Evolutionary conservation across 2,113 vertebrate genomes (phyloP).

Genomic region (Hemibagrus wyckioides): DNA sequence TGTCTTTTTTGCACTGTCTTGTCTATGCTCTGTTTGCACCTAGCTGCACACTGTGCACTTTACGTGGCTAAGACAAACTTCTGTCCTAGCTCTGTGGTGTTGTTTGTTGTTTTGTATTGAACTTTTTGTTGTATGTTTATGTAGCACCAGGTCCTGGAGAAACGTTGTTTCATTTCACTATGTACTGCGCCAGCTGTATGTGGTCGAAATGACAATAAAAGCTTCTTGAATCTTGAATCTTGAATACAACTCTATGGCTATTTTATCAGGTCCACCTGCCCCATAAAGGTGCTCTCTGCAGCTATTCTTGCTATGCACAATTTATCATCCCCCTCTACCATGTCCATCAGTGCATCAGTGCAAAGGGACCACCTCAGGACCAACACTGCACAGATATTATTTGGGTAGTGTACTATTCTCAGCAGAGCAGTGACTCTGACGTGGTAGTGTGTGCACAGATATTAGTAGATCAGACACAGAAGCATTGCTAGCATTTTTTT

Average conservation of each 20-base stretch:
- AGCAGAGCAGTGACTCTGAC: neutral
- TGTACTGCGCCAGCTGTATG: too few relatives aligned
- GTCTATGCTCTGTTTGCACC: too few relatives aligned
- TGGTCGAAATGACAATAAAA: too few relatives aligned
- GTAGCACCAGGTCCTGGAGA: too few relatives aligned
- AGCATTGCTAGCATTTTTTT: neutral
- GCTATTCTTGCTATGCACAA: neutral
- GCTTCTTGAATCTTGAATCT: too few relatives aligned
- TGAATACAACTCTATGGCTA: neutral
- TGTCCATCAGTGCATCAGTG: constrained; percentile 21
- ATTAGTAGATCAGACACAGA: neutral
- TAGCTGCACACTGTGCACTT: too few relatives aligned
- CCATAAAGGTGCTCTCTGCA: neutral
- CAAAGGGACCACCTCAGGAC: neutral
- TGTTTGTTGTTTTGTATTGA: too few relatives aligned
- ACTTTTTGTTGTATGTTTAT: too few relatives aligned
- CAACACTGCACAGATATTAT: neutral
- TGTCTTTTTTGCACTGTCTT: too few relatives aligned
- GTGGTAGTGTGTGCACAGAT: neutral
- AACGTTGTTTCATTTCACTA: too few relatives aligned
- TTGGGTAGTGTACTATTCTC: constrained; percentile 17
- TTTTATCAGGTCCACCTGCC: neutral
- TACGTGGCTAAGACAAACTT: too few relatives aligned
- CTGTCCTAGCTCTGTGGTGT: too few relatives aligned
- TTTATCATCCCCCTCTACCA: neutral